These are phyloP conservation scores for Semicossyphus pulcher DNA, from an alignment of 2,113 vertebrate species.

Conservation along the genomic window DNA sequence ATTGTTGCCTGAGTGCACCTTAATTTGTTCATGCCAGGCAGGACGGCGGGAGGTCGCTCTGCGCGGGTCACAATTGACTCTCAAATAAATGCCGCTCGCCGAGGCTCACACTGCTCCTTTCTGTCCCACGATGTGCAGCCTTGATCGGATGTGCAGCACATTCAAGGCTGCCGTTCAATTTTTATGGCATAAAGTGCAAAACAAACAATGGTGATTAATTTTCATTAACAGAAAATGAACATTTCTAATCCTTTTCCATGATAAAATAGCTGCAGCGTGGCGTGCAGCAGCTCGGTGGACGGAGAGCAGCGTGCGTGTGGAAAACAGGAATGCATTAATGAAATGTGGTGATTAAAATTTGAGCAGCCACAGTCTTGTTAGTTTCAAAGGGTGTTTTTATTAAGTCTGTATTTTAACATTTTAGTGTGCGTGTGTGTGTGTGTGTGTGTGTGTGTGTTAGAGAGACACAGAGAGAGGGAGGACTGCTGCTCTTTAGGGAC, in stretches of 20 bases:
- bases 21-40: constrained; percentile 42
- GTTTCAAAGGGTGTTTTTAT: constrained; percentile 65
- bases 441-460: not conserved
- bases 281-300: constrained; percentile 25
- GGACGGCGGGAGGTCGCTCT: constrained; percentile 43
- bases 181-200: constrained; percentile 1
- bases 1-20: constrained; percentile 64
- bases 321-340: constrained; percentile 62
- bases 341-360: constrained; percentile 71
- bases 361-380: constrained; percentile 48
- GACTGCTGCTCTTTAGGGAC: constrained; percentile 17
- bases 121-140: constrained; percentile 43
- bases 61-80: constrained; percentile 39
- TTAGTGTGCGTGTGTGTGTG: not conserved
- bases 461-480: not conserved
- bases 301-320: constrained; percentile 2
- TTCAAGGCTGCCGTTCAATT: constrained; percentile 60
- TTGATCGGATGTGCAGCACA: constrained; percentile 43
- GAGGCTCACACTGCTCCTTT: constrained; percentile 29
- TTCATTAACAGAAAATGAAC: constrained; percentile 44
- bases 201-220: constrained; percentile 60
- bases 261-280: not conserved
- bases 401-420: constrained; percentile 39
- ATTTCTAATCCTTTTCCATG: constrained; percentile 29
- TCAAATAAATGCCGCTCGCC: constrained; percentile 57